These are phyloP conservation scores for Drosophila algonquin DNA, from an alignment of 2,888 invertebrate genomes.

Conservation along the genomic window DNA sequence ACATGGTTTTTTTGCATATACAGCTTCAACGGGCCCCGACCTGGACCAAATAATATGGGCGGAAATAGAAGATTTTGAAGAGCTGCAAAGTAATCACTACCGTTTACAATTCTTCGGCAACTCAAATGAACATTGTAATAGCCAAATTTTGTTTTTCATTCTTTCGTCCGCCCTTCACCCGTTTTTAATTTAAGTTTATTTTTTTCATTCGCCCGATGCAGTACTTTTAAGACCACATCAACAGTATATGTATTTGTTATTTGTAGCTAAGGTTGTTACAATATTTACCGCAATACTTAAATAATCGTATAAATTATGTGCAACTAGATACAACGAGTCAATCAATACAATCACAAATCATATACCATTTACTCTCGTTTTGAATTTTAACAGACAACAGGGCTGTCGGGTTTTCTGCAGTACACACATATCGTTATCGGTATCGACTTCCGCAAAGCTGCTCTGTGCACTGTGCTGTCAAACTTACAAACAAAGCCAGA, in stretches of 20 bases:
- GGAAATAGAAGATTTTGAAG: slow-evolving; percentile 82
- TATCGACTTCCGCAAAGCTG: slow-evolving; percentile 1
- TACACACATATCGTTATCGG: slow-evolving; percentile 8
- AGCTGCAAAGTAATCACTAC: slow-evolving; percentile 13
- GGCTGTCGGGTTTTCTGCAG: neutral
- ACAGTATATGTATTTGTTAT: slow-evolving; percentile 67
- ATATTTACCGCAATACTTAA: slow-evolving; percentile 53
- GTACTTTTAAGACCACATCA: slow-evolving; percentile 54
- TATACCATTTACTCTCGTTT: slow-evolving; percentile 18
- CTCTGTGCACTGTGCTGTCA: slow-evolving; percentile 8
- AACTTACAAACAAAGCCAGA: slow-evolving; percentile 38
- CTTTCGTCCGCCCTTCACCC: slow-evolving; percentile 31
- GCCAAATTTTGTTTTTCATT: slow-evolving; percentile 68
- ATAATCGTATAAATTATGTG: slow-evolving; percentile 52
- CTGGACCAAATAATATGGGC: slow-evolving; percentile 71
- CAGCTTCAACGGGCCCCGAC: slow-evolving; percentile 80
- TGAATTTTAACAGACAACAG: slow-evolving; percentile 4
- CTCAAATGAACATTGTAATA: slow-evolving; percentile 43
- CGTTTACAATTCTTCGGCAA: slow-evolving; percentile 33
- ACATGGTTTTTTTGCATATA: slow-evolving; percentile 34
- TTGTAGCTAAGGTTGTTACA: slow-evolving; percentile 57
- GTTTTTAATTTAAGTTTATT: slow-evolving; percentile 27
- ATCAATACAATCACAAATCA: slow-evolving; percentile 33
- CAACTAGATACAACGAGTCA: slow-evolving; percentile 52
- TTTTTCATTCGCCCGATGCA: slow-evolving; percentile 18